Percentiles rank a stretch among this genome's conserved stretches.
Evolutionary conservation across 2,113 vertebrate genomes (phyloP).

Genomic region (Caretta caretta): DNA sequence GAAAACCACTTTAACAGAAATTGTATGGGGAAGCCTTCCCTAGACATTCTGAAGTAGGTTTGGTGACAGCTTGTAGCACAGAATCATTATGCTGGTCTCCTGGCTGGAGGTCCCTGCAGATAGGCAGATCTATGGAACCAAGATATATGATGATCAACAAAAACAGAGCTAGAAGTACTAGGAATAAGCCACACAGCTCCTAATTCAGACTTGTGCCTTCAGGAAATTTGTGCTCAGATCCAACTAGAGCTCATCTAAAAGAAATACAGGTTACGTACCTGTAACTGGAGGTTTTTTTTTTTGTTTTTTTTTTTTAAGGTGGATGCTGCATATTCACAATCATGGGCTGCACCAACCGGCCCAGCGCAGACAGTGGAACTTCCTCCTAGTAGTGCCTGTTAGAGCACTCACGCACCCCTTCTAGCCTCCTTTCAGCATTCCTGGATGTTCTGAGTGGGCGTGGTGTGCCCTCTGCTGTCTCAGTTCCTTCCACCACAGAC

Average conservation of each 20-base stretch:
- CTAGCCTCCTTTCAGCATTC: not conserved
- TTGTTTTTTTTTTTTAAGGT: not conserved
- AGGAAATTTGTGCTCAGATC: not conserved
- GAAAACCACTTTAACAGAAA: slow-evolving; percentile 40
- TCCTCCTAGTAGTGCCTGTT: not conserved
- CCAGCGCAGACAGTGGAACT: not conserved
- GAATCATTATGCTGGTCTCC: slow-evolving; percentile 43
- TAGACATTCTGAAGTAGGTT: not conserved
- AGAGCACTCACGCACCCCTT: not conserved
- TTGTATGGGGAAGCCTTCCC: not conserved
- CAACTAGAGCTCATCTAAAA: not conserved
- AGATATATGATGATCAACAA: not conserved
- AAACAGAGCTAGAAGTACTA: not conserved
- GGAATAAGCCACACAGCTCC: not conserved
- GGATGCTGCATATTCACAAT: not conserved
- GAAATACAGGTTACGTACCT: not conserved
- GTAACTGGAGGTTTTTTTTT: not conserved
- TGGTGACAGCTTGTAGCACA: not conserved
- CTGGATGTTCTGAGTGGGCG: not conserved
- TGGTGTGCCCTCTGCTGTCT: not conserved
- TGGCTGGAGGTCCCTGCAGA: not conserved
- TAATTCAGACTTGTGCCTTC: not conserved
- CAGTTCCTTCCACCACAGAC: not conserved
- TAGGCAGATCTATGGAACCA: not conserved
- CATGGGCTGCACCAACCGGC: not conserved